Conservation (phyloP, 2,113 vertebrate species). For the Pangasianodon gigas region DNA sequence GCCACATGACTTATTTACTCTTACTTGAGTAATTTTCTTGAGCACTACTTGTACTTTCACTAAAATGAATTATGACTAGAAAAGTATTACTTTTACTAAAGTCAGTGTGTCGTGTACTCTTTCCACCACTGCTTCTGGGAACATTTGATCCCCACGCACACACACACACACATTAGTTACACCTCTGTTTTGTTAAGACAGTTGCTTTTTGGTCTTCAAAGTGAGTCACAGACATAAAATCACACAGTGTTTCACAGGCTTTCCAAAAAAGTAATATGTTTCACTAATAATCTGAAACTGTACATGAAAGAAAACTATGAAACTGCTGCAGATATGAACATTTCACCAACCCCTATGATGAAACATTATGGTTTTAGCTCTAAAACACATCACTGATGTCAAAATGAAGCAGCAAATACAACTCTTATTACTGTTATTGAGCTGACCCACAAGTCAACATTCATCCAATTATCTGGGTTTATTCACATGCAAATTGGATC, state of each 20-base stretch:
- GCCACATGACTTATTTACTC: neutral
- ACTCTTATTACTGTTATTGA: constrained; percentile 54
- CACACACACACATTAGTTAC: constrained; percentile 46
- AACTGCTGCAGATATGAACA: constrained; percentile 23
- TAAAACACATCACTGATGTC: constrained; percentile 36
- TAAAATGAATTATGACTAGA: neutral
- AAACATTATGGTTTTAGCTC: constrained; percentile 36
- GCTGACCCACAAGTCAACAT: constrained; percentile 56
- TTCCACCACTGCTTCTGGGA: neutral
- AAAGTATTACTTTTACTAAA: neutral
- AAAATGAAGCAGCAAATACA: constrained; percentile 53
- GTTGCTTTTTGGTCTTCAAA: constrained; percentile 58
- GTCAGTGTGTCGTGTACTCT: neutral
- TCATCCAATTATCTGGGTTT: constrained; percentile 58
- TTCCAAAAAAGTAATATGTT: constrained; percentile 22
- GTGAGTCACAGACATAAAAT: constrained; percentile 54
- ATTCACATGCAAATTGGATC: constrained; percentile 59
- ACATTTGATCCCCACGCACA: neutral
- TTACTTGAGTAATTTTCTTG: neutral
- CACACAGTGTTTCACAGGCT: neutral
- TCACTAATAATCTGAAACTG: constrained; percentile 38
- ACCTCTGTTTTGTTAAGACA: constrained; percentile 69
- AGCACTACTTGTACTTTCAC: neutral
- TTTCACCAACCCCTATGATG: neutral
- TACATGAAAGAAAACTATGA: constrained; percentile 26